A percentile compares a stretch with the other conserved stretches of the same genome.
phyloP scores from a whole-genome alignment of 2,888 invertebrate species.

The Galeopsomyia nigrocyanea region DNA sequence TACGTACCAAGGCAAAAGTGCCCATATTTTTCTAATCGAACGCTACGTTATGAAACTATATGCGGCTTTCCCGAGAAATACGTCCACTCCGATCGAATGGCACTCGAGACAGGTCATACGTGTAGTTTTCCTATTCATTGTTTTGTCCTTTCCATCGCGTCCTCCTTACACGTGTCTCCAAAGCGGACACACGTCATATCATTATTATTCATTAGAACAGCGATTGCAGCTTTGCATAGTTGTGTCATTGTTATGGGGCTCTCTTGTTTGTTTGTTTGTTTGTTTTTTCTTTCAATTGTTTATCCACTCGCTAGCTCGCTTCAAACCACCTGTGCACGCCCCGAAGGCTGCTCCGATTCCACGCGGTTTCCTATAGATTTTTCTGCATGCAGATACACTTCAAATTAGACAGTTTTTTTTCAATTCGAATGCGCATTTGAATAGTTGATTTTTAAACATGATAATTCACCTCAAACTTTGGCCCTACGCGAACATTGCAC shows the following conservation, averaged over 20 bases:
- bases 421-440: too few species aligned
- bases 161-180: background rate
- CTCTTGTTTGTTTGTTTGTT: background rate
- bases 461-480: too few species aligned
- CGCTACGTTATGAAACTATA: slow-evolving; percentile 18
- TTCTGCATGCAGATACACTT: too few species aligned
- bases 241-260: background rate
- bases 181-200: background rate
- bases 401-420: too few species aligned
- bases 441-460: too few species aligned
- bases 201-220: background rate
- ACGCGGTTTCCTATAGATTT: too few species aligned
- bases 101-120: background rate
- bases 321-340: too few species aligned
- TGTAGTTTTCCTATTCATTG: background rate
- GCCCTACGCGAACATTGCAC: too few species aligned
- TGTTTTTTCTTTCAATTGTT: too few species aligned
- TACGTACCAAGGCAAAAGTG: slow-evolving; percentile 51
- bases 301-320: too few species aligned
- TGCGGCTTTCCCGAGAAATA: background rate
- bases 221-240: background rate
- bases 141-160: background rate
- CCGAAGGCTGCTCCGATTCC: too few species aligned
- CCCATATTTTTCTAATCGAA: slow-evolving; percentile 43
- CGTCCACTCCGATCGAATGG: background rate